Evolutionary conservation across 1,140 invertebrate genomes (phyloP).

Genomic region (Wasmannia auropunctata): DNA sequence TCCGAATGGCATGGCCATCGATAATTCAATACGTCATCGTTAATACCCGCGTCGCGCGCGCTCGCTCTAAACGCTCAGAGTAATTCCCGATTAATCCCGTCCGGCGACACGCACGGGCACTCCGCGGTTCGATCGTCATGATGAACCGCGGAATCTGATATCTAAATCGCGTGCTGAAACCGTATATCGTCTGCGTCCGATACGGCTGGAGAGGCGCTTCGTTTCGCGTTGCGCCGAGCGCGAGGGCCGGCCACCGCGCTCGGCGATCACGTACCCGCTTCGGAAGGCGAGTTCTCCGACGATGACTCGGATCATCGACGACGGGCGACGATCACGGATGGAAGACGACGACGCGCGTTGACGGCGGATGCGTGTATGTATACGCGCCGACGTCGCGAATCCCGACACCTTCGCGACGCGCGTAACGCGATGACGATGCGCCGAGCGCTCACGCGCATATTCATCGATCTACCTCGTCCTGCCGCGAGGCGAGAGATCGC

Average conservation of each 20-base stretch:
- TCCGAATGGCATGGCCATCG: background rate
- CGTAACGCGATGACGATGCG: slow-evolving; percentile 47
- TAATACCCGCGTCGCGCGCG: background rate
- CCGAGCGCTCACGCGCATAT: slow-evolving; percentile 44
- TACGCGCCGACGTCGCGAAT: slow-evolving; percentile 1
- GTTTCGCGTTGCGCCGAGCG: background rate
- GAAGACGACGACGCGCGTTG: background rate
- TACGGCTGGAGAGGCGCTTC: background rate
- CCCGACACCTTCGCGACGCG: slow-evolving; percentile 6
- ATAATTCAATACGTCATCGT: background rate
- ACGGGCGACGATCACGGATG: background rate
- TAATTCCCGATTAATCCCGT: slow-evolving; percentile 10
- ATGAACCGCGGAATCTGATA: slow-evolving; percentile 54
- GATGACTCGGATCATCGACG: slow-evolving; percentile 42
- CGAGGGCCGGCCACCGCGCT: background rate
- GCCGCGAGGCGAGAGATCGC: slow-evolving; percentile 28
- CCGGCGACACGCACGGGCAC: slow-evolving; percentile 6
- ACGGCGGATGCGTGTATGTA: no score
- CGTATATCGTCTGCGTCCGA: slow-evolving; percentile 47
- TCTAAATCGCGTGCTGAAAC: slow-evolving; percentile 52
- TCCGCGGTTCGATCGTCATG: slow-evolving; percentile 17
- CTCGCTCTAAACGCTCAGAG: background rate
- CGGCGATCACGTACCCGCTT: slow-evolving; percentile 17
- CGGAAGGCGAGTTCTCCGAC: slow-evolving; percentile 45
- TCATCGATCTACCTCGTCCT: slow-evolving; percentile 34